These are phyloP conservation scores for Tupiocoris notatus DNA, from an alignment of 2,888 invertebrate genomes.

Conservation along the genomic window DNA sequence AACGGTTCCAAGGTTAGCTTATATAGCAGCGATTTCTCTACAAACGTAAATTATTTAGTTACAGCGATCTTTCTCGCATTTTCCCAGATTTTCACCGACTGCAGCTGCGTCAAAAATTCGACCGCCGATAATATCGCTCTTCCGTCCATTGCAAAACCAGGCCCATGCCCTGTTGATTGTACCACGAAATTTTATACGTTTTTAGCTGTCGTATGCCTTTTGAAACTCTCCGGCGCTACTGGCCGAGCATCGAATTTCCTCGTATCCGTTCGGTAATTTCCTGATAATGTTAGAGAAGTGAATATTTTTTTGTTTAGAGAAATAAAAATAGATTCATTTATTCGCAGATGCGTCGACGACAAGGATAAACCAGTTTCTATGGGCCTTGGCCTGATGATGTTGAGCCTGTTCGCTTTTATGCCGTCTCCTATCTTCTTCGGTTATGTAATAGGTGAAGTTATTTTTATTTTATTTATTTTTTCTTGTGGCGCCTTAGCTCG, in stretches of 20 bases:
- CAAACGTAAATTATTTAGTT: too few species aligned
- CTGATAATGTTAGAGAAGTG: too few species aligned
- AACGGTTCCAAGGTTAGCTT: constrained; percentile 57
- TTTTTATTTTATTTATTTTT: neutral
- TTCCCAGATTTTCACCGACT: constrained; percentile 47
- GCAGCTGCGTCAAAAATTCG: constrained; percentile 43
- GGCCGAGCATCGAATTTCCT: constrained; percentile 50
- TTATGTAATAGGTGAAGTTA: constrained; percentile 62
- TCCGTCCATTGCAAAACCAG: constrained; percentile 39
- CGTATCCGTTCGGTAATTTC: constrained; percentile 49
- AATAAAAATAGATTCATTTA: too few species aligned
- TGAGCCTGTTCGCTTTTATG: constrained; percentile 70
- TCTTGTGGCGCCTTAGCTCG: neutral
- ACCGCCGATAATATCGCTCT: constrained; percentile 11
- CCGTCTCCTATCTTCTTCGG: constrained; percentile 77
- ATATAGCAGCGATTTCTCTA: too few species aligned
- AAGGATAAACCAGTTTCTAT: constrained; percentile 71
- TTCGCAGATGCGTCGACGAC: constrained; percentile 66
- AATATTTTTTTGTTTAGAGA: too few species aligned
- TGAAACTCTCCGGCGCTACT: constrained; percentile 50
- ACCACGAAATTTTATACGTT: constrained; percentile 49
- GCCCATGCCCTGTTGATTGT: constrained; percentile 50
- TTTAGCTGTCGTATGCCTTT: constrained; percentile 48
- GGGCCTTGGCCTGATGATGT: constrained; percentile 67
- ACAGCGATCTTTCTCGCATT: neutral